Conservation (phyloP, 2,888 invertebrate genomes). For the Synergus gifuensis region DNA sequence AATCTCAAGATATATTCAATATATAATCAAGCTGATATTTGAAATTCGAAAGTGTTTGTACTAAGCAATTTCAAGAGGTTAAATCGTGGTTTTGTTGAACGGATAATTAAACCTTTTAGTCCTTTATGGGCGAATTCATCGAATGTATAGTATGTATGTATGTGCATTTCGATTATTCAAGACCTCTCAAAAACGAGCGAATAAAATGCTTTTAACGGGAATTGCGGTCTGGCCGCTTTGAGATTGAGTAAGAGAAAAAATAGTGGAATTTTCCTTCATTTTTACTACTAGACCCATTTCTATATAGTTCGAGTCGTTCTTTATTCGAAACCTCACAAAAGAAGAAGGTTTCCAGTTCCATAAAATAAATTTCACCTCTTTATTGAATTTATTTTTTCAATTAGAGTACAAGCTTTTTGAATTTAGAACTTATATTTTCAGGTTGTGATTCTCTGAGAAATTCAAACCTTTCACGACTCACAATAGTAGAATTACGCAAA, state of each 20-base stretch:
- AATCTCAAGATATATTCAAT: neutral
- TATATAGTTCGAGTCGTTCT: neutral
- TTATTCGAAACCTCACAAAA: neutral
- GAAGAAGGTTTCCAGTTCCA: neutral
- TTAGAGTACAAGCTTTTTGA: neutral
- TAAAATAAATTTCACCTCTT: neutral
- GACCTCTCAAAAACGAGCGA: neutral
- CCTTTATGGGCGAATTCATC: slow-evolving; percentile 3
- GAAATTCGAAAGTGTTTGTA: neutral
- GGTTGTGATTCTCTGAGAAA: neutral
- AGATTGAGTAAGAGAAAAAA: neutral
- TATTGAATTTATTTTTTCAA: neutral
- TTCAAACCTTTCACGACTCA: neutral
- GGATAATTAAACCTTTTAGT: slow-evolving; percentile 26
- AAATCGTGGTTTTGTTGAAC: neutral
- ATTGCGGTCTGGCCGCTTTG: slow-evolving; percentile 10
- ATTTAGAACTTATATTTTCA: neutral
- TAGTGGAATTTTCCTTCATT: neutral
- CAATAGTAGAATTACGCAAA: neutral
- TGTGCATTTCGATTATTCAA: slow-evolving; percentile 26
- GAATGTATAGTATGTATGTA: neutral
- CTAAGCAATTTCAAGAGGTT: neutral
- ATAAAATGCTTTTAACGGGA: slow-evolving; percentile 10
- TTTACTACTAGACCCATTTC: neutral
- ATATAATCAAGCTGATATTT: neutral